phyloP scores from a whole-genome alignment of 2,113 vertebrate species.

The Bubo bubo region DNA sequence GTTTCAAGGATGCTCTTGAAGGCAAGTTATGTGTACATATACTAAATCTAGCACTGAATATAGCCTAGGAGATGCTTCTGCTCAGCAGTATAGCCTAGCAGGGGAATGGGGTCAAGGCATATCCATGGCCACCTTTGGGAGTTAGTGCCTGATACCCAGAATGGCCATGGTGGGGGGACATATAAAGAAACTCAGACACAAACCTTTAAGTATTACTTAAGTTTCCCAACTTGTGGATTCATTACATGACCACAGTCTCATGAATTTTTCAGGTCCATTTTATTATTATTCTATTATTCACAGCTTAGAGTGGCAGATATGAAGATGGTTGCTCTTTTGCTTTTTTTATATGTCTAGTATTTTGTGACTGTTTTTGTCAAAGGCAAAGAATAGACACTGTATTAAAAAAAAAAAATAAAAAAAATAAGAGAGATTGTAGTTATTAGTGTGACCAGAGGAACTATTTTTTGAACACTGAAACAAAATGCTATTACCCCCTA shows the following conservation, averaged over 20 bases:
- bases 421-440: rapidly evolving
- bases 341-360: not conserved
- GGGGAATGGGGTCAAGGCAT: not conserved
- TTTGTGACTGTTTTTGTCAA: not conserved
- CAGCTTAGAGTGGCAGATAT: not conserved
- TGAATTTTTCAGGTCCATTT: not conserved
- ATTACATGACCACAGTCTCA: not conserved
- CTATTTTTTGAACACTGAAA: not conserved
- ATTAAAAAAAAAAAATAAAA: not conserved
- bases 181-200: not conserved
- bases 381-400: not conserved
- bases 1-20: not conserved
- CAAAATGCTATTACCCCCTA: not conserved
- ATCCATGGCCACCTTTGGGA: not conserved
- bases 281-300: not conserved
- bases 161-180: rapidly evolving
- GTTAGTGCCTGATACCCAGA: not conserved
- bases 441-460: not conserved
- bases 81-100: not conserved
- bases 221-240: not conserved
- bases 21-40: rapidly evolving
- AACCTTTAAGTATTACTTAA: not conserved
- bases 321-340: not conserved
- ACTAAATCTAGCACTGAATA: not conserved
- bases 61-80: not conserved